Percentiles rank a stretch among this genome's conserved stretches.
Evolutionary conservation across 2,888 invertebrate species (phyloP).

Genomic region (Eulithis prunata): DNA sequence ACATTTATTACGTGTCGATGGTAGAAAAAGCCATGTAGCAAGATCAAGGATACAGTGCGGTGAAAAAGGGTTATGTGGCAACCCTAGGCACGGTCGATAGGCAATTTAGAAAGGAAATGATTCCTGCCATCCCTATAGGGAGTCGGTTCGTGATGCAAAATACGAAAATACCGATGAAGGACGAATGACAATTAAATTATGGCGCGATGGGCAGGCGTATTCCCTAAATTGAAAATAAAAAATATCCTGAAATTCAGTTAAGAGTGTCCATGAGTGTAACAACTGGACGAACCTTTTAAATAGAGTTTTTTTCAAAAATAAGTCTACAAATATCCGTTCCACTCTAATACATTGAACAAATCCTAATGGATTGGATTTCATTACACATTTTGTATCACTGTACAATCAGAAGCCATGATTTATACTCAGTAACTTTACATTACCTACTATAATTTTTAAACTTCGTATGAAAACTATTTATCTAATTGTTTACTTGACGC

Average conservation of each 20-base stretch:
- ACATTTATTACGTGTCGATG: no score
- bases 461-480: no score
- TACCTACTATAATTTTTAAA: no score
- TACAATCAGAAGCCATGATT: no score
- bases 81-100: slow-evolving; percentile 11
- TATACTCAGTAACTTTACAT: no score
- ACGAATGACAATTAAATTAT: slow-evolving; percentile 14
- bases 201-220: neutral
- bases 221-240: neutral
- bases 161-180: slow-evolving; percentile 13
- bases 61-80: neutral
- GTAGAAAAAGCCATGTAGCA: no score
- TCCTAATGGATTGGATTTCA: no score
- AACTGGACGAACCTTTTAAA: neutral
- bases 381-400: no score
- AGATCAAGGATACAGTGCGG: neutral
- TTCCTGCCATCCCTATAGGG: slow-evolving; percentile 15
- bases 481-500: no score
- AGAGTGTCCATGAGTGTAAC: neutral
- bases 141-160: slow-evolving; percentile 15
- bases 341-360: no score
- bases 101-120: slow-evolving; percentile 20
- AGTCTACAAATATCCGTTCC: no score
- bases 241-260: neutral
- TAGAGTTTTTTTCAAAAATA: no score